Base-by-base conservation (phyloP, 2,888 invertebrate genomes). In the Galerucella pusilla region DNA sequence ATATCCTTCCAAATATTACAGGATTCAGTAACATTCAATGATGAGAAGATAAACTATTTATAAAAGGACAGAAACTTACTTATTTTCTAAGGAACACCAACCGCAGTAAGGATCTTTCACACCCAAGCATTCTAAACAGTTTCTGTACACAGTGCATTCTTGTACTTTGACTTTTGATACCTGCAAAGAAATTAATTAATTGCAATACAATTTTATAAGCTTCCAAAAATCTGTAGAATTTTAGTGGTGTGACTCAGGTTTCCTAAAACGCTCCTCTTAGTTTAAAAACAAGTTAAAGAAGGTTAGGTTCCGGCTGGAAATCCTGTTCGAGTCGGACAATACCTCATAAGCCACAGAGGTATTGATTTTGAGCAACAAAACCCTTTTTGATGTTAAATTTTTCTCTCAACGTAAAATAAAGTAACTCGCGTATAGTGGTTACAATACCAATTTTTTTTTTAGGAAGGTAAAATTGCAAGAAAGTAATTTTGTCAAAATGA, bases 71-170 rank as follows among this genome's bases (percentile, higher is more conserved):
- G 20, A 45, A 61, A 87, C 90, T 88, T 88, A 91, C 91, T 96
- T 97, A 89, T 97, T 97, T 89, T 97, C 97, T 81, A 97, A 89
- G 54, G 97, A 96, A 90, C 98, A 98, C 98, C 98, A 98, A 77
- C 98, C 98, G 88, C 98, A 98, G 87, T 97, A 98, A 0, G 98
- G 98, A 90, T 98, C 97, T 87, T 95, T 95, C 79, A 96, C 97
- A 83, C 95, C 96, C 79, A 98, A 91, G 88, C 97, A 98, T 84
- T 95, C 95, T 88, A 94, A 92, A 88, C 97, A 97, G 75, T 95
- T 96, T 87, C 93, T 93, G 88, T 96, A 97, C 75, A 96, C 94
- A 84, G 94, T 93, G 89, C 97, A 97, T 88, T 97, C 96, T 88
- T 97, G 97, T 81, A 97, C 97, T 89, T 96, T 96, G 79, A 97